phyloP scores from a whole-genome alignment of 2,113 vertebrate species.

The Phyllostomus hastatus region DNA sequence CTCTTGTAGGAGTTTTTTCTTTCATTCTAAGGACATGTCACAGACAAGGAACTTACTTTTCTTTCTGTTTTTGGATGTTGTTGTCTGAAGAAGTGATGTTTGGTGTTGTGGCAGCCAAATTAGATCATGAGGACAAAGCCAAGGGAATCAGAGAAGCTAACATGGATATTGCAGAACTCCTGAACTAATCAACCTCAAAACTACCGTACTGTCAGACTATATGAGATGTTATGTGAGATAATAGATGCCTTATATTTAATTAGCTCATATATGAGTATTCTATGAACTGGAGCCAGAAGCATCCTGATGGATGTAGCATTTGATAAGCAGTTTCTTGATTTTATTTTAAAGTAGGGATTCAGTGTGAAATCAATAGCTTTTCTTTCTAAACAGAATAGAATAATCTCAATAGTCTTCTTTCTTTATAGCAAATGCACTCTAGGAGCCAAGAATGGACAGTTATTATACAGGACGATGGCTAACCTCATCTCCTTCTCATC shows the following conservation, averaged over 20 bases:
- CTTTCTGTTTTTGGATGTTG: neutral
- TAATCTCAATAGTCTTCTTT: neutral
- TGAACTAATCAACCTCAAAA: neutral
- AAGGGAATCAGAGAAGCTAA: neutral
- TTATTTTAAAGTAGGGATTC: neutral
- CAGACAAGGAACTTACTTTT: neutral
- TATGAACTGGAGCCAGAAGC: neutral
- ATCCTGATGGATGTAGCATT: neutral
- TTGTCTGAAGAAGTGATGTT: neutral
- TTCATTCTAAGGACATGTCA: neutral
- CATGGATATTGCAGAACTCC: neutral
- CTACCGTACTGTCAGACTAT: neutral
- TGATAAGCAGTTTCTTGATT: neutral
- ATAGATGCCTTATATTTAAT: neutral
- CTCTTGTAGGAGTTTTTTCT: neutral
- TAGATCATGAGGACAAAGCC: neutral
- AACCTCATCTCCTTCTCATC: neutral
- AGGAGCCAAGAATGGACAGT: neutral
- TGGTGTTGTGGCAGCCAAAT: neutral
- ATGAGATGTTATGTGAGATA: neutral
- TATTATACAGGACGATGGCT: neutral
- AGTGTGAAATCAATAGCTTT: neutral
- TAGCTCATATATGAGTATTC: neutral
- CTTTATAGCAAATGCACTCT: neutral
- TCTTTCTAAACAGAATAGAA: neutral